Conservation (phyloP, 2,113 vertebrate genomes). For the Anolis sagrei region DNA sequence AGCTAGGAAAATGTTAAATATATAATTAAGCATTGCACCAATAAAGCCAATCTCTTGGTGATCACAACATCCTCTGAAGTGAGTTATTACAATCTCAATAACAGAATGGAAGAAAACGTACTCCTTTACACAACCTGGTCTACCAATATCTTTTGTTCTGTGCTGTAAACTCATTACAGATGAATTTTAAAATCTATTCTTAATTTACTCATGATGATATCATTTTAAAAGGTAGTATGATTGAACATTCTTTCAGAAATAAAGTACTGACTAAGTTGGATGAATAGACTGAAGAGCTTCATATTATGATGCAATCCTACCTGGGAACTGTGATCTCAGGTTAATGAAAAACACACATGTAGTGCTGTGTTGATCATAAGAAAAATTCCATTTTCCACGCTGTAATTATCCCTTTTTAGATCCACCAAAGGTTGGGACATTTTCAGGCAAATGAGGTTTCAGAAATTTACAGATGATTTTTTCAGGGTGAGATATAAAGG, state of each 20-base stretch:
- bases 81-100: not conserved
- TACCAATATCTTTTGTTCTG: not conserved
- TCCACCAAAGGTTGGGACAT: no score
- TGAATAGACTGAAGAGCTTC: no score
- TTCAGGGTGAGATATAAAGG: not conserved
- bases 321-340: no score
- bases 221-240: not conserved
- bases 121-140: not conserved
- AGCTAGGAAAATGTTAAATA: slow-evolving; percentile 6
- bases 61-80: slow-evolving; percentile 24
- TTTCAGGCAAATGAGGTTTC: no score
- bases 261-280: no score
- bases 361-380: no score
- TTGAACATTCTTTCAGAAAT: no score
- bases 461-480: not conserved
- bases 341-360: no score
- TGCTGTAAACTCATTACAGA: accelerated
- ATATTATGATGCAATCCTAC: no score
- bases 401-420: no score
- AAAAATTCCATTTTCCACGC: no score
- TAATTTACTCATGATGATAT: not conserved
- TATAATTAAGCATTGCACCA: slow-evolving; percentile 29
- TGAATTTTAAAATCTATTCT: not conserved
- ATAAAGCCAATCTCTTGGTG: slow-evolving; percentile 3
- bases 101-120: not conserved